A percentile compares a stretch with the other conserved stretches of the same genome.
phyloP scores from a whole-genome alignment of 2,888 invertebrate genomes.

The Perdita meconis region DNA sequence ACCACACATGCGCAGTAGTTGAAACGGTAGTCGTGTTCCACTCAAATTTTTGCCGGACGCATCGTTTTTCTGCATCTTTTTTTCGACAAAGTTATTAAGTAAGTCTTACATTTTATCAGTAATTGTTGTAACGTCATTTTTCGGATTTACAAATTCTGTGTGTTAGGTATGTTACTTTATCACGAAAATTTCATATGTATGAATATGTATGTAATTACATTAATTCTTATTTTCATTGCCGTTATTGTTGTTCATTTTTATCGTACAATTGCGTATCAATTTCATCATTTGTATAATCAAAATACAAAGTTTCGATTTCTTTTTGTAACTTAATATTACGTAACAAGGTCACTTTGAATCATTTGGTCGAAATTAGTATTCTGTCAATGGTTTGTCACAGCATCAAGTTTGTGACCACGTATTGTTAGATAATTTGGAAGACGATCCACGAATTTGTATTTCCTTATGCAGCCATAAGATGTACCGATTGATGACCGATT shows the following conservation, averaged over 20 bases:
- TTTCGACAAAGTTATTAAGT: too few relatives aligned
- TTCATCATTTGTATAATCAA: too few relatives aligned
- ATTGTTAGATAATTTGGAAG: conserved; percentile 16
- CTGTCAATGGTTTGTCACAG: neutral
- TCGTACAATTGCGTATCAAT: neutral
- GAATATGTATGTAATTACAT: too few relatives aligned
- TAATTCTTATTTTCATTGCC: neutral
- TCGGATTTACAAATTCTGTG: neutral
- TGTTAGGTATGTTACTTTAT: neutral
- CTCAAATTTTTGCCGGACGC: neutral
- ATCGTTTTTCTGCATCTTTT: neutral
- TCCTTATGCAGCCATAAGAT: neutral
- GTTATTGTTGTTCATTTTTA: neutral
- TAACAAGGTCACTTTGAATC: neutral
- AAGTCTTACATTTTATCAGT: too few relatives aligned
- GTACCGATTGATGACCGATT: too few relatives aligned
- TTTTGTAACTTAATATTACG: neutral
- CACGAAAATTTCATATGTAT: too few relatives aligned
- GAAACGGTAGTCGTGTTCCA: neutral
- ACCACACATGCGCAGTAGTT: neutral
- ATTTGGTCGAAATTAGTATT: conserved; percentile 31
- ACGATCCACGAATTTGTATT: conserved; percentile 4
- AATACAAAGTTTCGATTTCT: neutral
- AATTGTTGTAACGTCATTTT: neutral
- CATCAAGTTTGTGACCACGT: neutral